Evolutionary conservation across 2,113 vertebrate genomes (phyloP), one percentile per base, ranked within the genome.

Genomic region (Hypocryptadius cinnamomeus): DNA sequence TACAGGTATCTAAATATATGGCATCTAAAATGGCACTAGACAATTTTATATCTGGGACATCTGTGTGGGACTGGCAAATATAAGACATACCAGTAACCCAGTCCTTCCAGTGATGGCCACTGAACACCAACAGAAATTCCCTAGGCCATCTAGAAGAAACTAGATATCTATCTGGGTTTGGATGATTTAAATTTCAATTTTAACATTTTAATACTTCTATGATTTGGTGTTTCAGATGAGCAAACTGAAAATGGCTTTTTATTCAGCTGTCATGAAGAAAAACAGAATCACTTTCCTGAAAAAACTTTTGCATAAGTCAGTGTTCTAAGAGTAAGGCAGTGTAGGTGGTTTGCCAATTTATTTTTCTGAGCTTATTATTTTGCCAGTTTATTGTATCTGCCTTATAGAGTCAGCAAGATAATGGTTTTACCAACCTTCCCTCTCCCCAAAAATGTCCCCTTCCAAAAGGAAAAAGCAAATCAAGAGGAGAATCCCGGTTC

Each of bases 371-470:
- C 63, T 93, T 95, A 69, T 60, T 80, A 68, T 89, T 93, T 89
- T 92, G 44, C n/a, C 0, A 4, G 78, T 70, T 95, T 90, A 72
- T 69, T 56, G 73, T 88, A 57, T 28, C 57, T 71, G 53, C 35
- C 56, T 92, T 87, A 57, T 18, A 84, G 80, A 96, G 44, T 96
- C 84, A 94, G 82, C 72, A 96, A 92, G 76, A 86, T 89, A 85
- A 3, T 42, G 47, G 27, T 77, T 91, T 79, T 79, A 66, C 44
- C 70, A 92, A 40, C 65, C 30, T 79, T 81, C 44, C 18, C 30
- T 56, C 28, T 69, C 15, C 48, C 23, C 5, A 21, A n/a, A 51
- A 87, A 77, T 37, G 9, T 18, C 17, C 7, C 31, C 7, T 28
- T 85, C 35, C 23, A 54, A 81, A 93, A 65, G 2, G 1, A 54